Base-by-base conservation (phyloP, 30 jellyfish, hydroid and myxozoan genomes). In the Hydra vulgaris region DNA sequence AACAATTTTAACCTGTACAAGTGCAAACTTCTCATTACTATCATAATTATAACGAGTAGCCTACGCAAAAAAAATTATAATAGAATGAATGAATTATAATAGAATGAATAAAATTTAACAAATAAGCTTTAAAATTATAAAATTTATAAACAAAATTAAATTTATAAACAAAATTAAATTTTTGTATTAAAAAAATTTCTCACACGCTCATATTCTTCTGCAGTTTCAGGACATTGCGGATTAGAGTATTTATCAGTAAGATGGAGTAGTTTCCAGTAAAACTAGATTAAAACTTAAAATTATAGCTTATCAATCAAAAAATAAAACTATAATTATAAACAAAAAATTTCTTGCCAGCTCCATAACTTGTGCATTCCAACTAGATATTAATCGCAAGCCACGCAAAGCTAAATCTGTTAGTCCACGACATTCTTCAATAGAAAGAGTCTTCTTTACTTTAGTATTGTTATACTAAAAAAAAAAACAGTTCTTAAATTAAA, bases 281-380 rank as follows among this genome's bases (percentile, higher is more conserved):
- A 91, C 97, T 91, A 76, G 26, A 69, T 55, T 19, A 23, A 8
- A 76, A 84, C 24, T 3, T 52, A 40, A 78, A 0, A 27, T 79
- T 0, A 0, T 16, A 0, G 18, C 82, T 26, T 22, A 79, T 21
- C 0, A 77, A 0, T n/a, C 66, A 77, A n/a, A 20, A 27, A 5
- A 15, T n/a, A 0, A 77, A 0, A 25, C 25, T 25, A 21, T 7
- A 73, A 21, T 73, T 22, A 21, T n/a, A 21, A n/a, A 52, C 23
- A 66, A 5, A 22, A 1, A 82, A 1, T 17, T 8, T 16, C 97
- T 26, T 73, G 86, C 97, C 85, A 91, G 52, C 74, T 91, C 97
- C 97, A 91, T 91, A 55, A 91, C 96, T 71, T 91, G 97, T 12
- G 90, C 89, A 86, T 91, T 91, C 97, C 97, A 91, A 25, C 88